A percentile compares a stretch with the other conserved stretches of the same genome.
These are phyloP conservation scores for Cepaea hortensis DNA, from an alignment of 2,888 invertebrate genomes.

Conservation along the genomic window DNA sequence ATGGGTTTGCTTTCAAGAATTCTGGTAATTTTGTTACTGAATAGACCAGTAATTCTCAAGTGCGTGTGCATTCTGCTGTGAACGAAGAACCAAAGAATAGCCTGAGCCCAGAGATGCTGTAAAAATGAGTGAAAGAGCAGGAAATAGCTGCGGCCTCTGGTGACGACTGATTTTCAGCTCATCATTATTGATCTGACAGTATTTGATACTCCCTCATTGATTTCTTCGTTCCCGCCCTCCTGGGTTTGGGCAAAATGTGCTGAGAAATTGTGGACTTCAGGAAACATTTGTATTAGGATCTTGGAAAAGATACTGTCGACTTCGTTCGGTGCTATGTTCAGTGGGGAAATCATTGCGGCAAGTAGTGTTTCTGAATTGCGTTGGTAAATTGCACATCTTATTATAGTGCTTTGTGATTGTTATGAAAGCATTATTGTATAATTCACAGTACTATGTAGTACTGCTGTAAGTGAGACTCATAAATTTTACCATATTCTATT, in stretches of 20 bases:
- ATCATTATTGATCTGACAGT: conserved; percentile 35
- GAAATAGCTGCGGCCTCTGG: not conserved
- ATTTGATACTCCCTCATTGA: conserved; percentile 26
- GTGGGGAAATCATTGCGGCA: too few relatives aligned
- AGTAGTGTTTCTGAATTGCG: not conserved
- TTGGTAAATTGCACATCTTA: not conserved
- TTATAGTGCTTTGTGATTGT: not conserved
- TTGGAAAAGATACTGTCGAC: not conserved
- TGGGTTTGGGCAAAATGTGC: not conserved
- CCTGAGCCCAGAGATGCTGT: too few relatives aligned
- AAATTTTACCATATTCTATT: not conserved
- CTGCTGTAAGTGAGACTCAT: not conserved
- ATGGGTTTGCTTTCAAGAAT: too few relatives aligned
- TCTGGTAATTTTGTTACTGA: too few relatives aligned
- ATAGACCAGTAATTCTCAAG: too few relatives aligned
- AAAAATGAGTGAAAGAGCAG: not conserved
- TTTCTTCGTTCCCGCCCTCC: not conserved
- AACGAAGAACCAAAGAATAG: too few relatives aligned
- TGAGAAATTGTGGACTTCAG: conserved; percentile 9
- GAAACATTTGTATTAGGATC: not conserved
- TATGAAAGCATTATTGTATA: not conserved
- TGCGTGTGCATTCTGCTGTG: too few relatives aligned
- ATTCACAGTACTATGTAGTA: not conserved
- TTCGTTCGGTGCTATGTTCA: too few relatives aligned
- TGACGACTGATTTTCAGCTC: conserved; percentile 31